Evolutionary conservation across 2,113 vertebrate species (phyloP).

Genomic region (Suncus etruscus): DNA sequence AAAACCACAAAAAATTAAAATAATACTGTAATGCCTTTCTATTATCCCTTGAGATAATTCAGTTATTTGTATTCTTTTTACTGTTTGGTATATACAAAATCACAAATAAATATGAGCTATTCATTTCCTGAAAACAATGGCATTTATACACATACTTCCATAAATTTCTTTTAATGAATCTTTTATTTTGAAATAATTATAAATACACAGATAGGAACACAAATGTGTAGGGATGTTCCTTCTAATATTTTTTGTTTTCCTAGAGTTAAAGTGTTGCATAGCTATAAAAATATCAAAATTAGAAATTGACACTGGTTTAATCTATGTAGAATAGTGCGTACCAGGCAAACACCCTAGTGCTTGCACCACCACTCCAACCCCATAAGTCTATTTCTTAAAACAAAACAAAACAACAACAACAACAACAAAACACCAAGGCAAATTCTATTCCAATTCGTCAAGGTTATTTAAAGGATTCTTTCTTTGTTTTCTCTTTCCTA

Average conservation of each 20-base stretch:
- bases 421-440: no score
- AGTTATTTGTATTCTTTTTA: background rate
- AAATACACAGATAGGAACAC: background rate
- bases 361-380: no score
- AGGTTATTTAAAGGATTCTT: no score
- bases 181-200: slow-evolving; percentile 47
- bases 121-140: background rate
- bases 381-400: no score
- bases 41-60: background rate
- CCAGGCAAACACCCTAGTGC: no score
- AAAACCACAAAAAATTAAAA: no score
- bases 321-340: background rate
- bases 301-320: background rate
- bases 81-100: background rate
- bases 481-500: no score
- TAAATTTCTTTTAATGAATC: background rate
- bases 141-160: background rate
- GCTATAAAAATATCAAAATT: background rate
- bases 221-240: background rate
- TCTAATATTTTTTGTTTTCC: background rate
- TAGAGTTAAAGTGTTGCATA: background rate
- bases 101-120: background rate
- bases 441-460: no score
- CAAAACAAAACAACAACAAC: no score
- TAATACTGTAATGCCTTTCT: background rate